Base-by-base conservation (phyloP, 2,797 vertebrate species). In the Hafferia zeledoni region DNA sequence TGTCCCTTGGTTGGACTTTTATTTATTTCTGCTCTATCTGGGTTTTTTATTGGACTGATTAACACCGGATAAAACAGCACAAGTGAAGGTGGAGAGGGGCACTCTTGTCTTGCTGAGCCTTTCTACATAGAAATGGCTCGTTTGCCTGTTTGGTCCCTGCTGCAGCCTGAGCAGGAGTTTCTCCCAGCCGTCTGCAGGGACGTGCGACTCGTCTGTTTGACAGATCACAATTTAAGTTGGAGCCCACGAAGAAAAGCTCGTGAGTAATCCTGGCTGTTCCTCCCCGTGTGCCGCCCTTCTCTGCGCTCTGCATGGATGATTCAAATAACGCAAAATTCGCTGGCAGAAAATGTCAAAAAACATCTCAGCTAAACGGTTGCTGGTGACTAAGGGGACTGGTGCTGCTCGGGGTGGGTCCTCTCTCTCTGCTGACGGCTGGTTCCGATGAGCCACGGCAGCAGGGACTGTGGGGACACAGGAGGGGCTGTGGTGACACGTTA, bases 191-290 rank as follows among this genome's bases (percentile, higher is more conserved):
- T 61, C 68, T 44, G 67, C 86, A 57, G 28, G 1, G 10, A 55
- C 0, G 2, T 7, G 61, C 5, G 0, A n/a, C 35, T 78, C 28
- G 22, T 35, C 80, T 82, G 23, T 60, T 68, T 8, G 22, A 77
- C 49, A 85, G 75, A 85, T 91, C 20, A 1, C 82, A 39, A 53
- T 83, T 90, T 35, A 33, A 93, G 56, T 94, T 23, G 30, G 53
- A 93, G 59, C 83, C 83, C 82, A 27, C 33, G 14, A 65, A 49
- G 33, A 71, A 81, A 83, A 75, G 65, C 91, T 90, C 44, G 5
- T 93, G 93, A 96, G 90, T 93, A 94, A 95, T 96, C 84, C 83
- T 52, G 92, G 69, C 87, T 78, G 71, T 90, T 96, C 85, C 47
- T 93, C 71, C 77, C 71, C 4, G 3, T 23, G 47, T 43, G 87